phyloP scores from a whole-genome alignment of 2,113 vertebrate genomes.

The Talpa occidentalis region DNA sequence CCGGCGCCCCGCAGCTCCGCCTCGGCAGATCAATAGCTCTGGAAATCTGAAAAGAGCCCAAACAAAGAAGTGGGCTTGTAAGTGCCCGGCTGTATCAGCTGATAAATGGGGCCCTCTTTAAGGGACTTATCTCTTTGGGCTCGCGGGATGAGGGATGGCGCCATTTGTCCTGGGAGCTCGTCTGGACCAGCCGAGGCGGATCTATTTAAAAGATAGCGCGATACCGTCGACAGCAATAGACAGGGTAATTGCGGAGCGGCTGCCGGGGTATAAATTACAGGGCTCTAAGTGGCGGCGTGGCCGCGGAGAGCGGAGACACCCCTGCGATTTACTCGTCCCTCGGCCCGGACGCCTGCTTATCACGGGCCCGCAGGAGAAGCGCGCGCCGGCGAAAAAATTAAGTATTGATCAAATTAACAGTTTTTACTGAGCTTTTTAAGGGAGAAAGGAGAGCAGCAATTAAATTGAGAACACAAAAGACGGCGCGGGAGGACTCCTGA shows the following conservation, averaged over 20 bases:
- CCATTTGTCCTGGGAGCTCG: slow-evolving; percentile 99
- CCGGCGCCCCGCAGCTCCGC: slow-evolving; percentile 68
- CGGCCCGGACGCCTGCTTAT: slow-evolving; percentile 94
- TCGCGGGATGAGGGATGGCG: slow-evolving; percentile 99
- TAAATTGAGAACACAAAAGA: slow-evolving; percentile 94
- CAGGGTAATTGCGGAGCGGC: slow-evolving; percentile 97
- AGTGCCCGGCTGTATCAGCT: slow-evolving; percentile 97
- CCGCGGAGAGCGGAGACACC: slow-evolving; percentile 91
- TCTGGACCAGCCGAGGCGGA: slow-evolving; percentile 98
- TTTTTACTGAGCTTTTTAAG: slow-evolving; percentile 96
- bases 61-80: slow-evolving; percentile 96
- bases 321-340: slow-evolving; percentile 92
- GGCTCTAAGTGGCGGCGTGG: slow-evolving; percentile 95
- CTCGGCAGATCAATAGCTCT: slow-evolving; percentile 88
- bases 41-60: slow-evolving; percentile 91
- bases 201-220: slow-evolving; percentile 99
- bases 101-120: slow-evolving; percentile 99
- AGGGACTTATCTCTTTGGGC: slow-evolving; percentile 99
- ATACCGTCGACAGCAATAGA: slow-evolving; percentile 98
- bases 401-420: slow-evolving; percentile 99
- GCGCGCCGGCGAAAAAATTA: slow-evolving; percentile 97
- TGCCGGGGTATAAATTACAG: slow-evolving; percentile 97
- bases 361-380: slow-evolving; percentile 96
- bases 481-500: slow-evolving; percentile 90
- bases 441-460: slow-evolving; percentile 93